Base-by-base conservation (phyloP, 2,888 invertebrate species). In the Spodoptera littoralis region DNA sequence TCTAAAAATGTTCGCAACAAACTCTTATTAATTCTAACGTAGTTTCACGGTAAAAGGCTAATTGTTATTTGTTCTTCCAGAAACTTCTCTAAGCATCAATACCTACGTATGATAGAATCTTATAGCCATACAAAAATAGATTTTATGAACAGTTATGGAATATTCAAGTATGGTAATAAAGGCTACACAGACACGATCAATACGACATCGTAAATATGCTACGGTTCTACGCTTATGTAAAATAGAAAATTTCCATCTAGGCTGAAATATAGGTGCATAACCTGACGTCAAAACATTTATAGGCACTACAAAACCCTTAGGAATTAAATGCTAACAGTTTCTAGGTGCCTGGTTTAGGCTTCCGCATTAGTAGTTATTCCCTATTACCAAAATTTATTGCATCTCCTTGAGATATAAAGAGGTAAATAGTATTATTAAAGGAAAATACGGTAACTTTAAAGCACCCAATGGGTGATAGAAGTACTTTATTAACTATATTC, bases 111-210 rank as follows among this genome's bases (percentile, higher is more conserved):
- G 13, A 30, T 22, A 51, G 46, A 46, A 36, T 36, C 44, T 30
- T 44, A 36, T 4, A 6, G 24, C 47, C 13, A n/a, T 45, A 70
- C 63, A 24, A 42, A 76, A 70, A 63, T 63, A 63, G 44, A 57
- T 63, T 70, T 70, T 70, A 70, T 45, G 65, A 18, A 49, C 41
- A 49, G 47, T 46, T 44, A 60, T 55, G 27, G 36, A 61, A 47
- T 61, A 65, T 60, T 64, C 53, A 56, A 77, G 48, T 53, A 73
- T 48, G 56, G 27, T 49, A 52, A 59, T 60, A 71, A 76, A 71
- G 49, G 71, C 64, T 63, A 53, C 49, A 27, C 41, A 52, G 47
- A 24, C 64, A 36, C 50, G 65, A 76, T 70, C 65, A 45, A 71
- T 70, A 64, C 30, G 12, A 9, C 13, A 22, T 45, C 65, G 47